Evolutionary conservation across 2,888 invertebrate species (phyloP).

Genomic region (Argyresthia goedartella): DNA sequence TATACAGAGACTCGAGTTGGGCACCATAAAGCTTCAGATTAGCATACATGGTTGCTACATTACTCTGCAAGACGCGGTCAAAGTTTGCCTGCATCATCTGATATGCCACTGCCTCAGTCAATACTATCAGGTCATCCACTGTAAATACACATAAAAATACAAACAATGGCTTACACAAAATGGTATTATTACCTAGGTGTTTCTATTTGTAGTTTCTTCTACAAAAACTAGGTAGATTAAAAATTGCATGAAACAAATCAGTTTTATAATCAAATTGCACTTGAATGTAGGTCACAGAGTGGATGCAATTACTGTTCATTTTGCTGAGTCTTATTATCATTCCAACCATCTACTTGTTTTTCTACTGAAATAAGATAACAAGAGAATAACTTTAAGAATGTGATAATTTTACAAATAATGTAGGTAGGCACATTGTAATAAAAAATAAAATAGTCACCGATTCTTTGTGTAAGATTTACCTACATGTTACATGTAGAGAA

Average conservation of each 20-base stretch:
- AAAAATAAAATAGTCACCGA: too few relatives aligned
- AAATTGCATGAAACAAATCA: conserved; percentile 7
- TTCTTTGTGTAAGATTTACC: too few relatives aligned
- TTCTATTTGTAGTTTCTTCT: too few relatives aligned
- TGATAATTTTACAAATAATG: too few relatives aligned
- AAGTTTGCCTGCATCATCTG: conserved; percentile 82
- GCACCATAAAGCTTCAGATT: conserved; percentile 85
- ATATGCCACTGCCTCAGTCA: conserved; percentile 85
- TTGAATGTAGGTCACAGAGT: conserved; percentile 1
- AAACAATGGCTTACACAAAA: not conserved
- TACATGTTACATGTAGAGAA: too few relatives aligned
- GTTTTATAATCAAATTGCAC: conserved; percentile 5
- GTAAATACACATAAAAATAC: conserved; percentile 32
- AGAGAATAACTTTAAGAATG: too few relatives aligned
- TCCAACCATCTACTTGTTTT: too few relatives aligned
- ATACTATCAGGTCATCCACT: conserved; percentile 86
- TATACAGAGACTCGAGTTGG: conserved; percentile 85
- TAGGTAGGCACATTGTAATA: too few relatives aligned
- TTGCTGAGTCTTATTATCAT: too few relatives aligned
- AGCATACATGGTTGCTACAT: conserved; percentile 82
- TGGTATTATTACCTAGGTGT: too few relatives aligned
- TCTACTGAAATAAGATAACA: too few relatives aligned
- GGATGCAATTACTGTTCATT: not conserved
- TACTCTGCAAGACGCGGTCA: conserved; percentile 77
- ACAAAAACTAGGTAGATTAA: not conserved